A percentile compares a stretch with the other conserved stretches of the same genome.
Conservation (phyloP, 2,113 vertebrate species). For the Apus apus region DNA sequence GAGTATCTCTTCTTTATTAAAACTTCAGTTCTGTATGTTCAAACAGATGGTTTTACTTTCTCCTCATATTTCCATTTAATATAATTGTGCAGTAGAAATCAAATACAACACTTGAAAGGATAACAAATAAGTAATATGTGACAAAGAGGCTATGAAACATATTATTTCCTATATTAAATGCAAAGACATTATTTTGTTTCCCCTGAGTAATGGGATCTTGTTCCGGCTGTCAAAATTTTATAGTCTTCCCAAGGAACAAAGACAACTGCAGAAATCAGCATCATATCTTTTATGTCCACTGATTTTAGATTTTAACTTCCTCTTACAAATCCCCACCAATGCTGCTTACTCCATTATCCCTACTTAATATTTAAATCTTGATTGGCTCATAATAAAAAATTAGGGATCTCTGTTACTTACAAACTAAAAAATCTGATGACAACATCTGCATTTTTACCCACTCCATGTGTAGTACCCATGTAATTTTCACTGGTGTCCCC, state of each 20-base stretch:
- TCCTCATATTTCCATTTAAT: slow-evolving; percentile 21
- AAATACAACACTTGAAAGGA: slow-evolving; percentile 20
- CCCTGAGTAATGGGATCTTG: not conserved
- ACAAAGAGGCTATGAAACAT: slow-evolving; percentile 50
- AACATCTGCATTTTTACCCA: not conserved
- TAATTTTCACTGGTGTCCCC: not conserved
- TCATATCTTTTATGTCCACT: not conserved
- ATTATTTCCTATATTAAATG: slow-evolving; percentile 49
- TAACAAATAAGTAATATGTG: slow-evolving; percentile 49
- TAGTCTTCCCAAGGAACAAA: slow-evolving; percentile 5
- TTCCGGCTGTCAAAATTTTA: slow-evolving; percentile 25
- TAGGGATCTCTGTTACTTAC: not conserved
- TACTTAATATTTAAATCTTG: not conserved
- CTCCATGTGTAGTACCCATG: not conserved
- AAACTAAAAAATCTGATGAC: not conserved
- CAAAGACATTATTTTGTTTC: slow-evolving; percentile 45
- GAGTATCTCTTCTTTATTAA: slow-evolving; percentile 26
- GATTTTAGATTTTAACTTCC: not conserved
- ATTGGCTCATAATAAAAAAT: not conserved
- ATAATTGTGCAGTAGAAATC: slow-evolving; percentile 42
- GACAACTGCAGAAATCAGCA: not conserved
- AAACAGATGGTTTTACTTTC: slow-evolving; percentile 54
- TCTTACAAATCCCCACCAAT: not conserved
- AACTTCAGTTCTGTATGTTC: slow-evolving; percentile 13
- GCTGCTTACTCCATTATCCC: not conserved